Conservation (phyloP, 2,888 invertebrate genomes). For the Phalera bucephala region DNA sequence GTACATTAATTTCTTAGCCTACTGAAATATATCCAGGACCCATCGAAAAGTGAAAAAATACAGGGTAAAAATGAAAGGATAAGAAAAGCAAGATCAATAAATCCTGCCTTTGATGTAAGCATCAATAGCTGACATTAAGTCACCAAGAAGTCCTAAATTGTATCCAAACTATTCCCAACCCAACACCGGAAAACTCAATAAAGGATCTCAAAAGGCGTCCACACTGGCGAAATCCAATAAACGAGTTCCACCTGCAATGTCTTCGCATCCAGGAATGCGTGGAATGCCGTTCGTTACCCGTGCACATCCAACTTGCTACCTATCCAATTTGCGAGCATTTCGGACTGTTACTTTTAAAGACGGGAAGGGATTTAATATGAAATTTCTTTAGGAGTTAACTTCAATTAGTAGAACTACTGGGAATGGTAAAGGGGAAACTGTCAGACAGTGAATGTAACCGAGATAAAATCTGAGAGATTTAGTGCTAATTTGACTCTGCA, state of each 20-base stretch:
- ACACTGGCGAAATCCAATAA: constrained; percentile 68
- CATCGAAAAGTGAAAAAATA: too few species aligned
- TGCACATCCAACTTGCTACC: constrained; percentile 67
- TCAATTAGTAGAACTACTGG: constrained; percentile 1
- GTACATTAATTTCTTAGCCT: too few species aligned
- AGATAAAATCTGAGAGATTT: too few species aligned
- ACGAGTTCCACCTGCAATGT: constrained; percentile 60
- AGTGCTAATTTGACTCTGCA: too few species aligned
- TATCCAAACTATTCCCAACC: constrained; percentile 29
- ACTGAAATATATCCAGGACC: too few species aligned
- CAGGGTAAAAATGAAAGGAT: too few species aligned
- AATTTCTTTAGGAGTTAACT: constrained; percentile 47
- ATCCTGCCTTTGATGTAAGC: too few species aligned
- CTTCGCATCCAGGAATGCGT: constrained; percentile 58
- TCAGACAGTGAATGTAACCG: too few species aligned
- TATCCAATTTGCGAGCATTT: constrained; percentile 61
- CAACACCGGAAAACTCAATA: constrained; percentile 50
- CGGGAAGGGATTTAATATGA: constrained; percentile 50
- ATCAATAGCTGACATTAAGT: too few species aligned
- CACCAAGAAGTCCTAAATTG: constrained; percentile 9
- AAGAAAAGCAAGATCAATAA: too few species aligned
- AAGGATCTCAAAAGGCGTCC: constrained; percentile 45
- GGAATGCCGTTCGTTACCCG: constrained; percentile 73
- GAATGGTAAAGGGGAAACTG: too few species aligned
- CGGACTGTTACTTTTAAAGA: constrained; percentile 41